Percentiles rank a stretch among this genome's conserved stretches.
Evolutionary conservation across 30 jellyfish, hydroid and myxozoan species (phyloP).

Genomic region (Mastigias papua): DNA sequence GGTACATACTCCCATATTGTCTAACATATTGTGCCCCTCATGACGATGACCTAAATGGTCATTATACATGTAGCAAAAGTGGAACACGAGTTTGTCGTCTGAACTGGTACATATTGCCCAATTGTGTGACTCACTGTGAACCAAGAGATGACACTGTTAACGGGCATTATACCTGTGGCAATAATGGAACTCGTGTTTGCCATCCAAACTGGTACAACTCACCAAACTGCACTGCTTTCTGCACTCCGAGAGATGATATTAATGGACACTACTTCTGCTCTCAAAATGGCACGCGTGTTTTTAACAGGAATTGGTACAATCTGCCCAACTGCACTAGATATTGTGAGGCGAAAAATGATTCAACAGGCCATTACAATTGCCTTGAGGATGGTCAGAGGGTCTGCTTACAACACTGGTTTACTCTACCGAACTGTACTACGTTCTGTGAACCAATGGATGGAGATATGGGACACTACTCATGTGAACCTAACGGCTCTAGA

Average conservation of each 20-base stretch:
- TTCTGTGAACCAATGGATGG: slow-evolving; percentile 51
- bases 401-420: slow-evolving; percentile 26
- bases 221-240: slow-evolving; percentile 18
- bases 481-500: slow-evolving; percentile 25
- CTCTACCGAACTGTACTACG: slow-evolving; percentile 35
- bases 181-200: slow-evolving; percentile 40
- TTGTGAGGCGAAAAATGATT: slow-evolving; percentile 55
- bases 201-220: slow-evolving; percentile 37
- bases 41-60: slow-evolving; percentile 64
- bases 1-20: slow-evolving; percentile 54
- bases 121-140: slow-evolving; percentile 41
- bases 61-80: slow-evolving; percentile 51
- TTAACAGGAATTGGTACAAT: slow-evolving; percentile 1
- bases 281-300: slow-evolving; percentile 12
- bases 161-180: slow-evolving; percentile 69
- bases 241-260: slow-evolving; percentile 5
- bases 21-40: slow-evolving; percentile 32
- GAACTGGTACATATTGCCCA: slow-evolving; percentile 48
- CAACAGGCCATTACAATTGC: slow-evolving; percentile 55
- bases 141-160: slow-evolving; percentile 39
- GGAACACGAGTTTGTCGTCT: slow-evolving; percentile 61
- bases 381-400: slow-evolving; percentile 19
- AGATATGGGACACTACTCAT: slow-evolving; percentile 48
- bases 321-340: slow-evolving; percentile 27
- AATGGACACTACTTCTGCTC: slow-evolving; percentile 26